These are phyloP conservation scores for Nematopogon swammerdamellus DNA, from an alignment of 2,888 invertebrate species.

Conservation along the genomic window DNA sequence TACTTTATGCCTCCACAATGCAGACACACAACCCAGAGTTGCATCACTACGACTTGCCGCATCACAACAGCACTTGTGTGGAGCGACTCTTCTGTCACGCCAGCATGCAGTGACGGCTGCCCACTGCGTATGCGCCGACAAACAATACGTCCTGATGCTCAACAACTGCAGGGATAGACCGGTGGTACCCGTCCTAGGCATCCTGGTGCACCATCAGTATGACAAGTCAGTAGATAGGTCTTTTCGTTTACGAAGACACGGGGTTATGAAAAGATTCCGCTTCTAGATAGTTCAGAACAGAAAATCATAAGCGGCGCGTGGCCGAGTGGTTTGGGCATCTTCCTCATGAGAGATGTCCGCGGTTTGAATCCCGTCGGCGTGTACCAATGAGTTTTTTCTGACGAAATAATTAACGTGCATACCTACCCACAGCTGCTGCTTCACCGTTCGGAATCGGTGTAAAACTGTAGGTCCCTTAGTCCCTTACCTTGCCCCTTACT, in stretches of 20 bases:
- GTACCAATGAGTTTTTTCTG: too few relatives aligned
- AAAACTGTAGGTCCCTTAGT: too few relatives aligned
- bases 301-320: conserved; percentile 1
- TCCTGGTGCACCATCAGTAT: conserved; percentile 26
- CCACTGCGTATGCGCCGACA: conserved; percentile 27
- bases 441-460: too few relatives aligned
- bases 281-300: conserved; percentile 1
- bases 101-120: conserved; percentile 36
- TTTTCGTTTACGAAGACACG: too few relatives aligned
- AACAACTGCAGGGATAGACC: conserved; percentile 27
- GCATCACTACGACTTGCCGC: conserved; percentile 30
- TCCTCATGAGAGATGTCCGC: neutral
- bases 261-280: too few relatives aligned
- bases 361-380: too few relatives aligned
- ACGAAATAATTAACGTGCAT: neutral
- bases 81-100: conserved; percentile 27
- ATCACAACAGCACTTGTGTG: conserved; percentile 30
- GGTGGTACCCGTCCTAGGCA: conserved; percentile 19
- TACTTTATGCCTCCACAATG: too few relatives aligned
- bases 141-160: conserved; percentile 24
- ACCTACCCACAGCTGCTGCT: too few relatives aligned
- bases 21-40: conserved; percentile 30
- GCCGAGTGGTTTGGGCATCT: too few relatives aligned
- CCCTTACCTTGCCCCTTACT: too few relatives aligned
- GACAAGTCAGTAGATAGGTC: conserved; percentile 38